Evolutionary conservation across 2,113 vertebrate genomes (phyloP), one percentile per base, ranked within the genome.

Genomic region (Edolisoma coerulescens): DNA sequence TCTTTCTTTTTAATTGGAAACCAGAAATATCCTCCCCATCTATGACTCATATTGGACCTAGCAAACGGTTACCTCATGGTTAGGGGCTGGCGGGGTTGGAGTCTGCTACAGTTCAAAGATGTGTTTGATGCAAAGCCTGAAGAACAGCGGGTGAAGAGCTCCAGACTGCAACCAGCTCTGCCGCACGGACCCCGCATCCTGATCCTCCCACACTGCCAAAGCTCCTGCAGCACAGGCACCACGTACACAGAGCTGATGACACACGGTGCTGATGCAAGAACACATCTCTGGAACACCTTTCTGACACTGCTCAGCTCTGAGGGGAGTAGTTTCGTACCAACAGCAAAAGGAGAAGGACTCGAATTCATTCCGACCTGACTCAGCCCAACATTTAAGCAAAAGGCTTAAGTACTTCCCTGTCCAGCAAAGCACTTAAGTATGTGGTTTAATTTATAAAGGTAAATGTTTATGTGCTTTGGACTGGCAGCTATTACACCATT

Each of bases 11-110:
- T 67, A 92, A 91, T 93, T 86, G 79, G 85, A 90, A 96, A 94
- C 78, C 83, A 95, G 93, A 96, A 93, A 93, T 89, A 96, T 67
- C 76, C 90, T 93, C 68, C 49, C 85, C 68, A 70, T 83, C 91
- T 80, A 79, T 93, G 91, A 94, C 79, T 96, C 85, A 86, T 19
- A 52, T n/a, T 84, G 85, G 90, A 84, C 79, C 90, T 18, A 68
- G 82, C 59, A 81, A 94, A 91, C 9, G 0, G 59, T 96, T 95
- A 90, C 93, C 75, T 97, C 95, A 88, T 75, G 76, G 87, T 8
- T 52, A 63, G 68, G 71, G 75, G 79, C 83, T 95, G 87, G 74
- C 26, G 0, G 91, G 74, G 35, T 2, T 70, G 22, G 67, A 88
- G 68, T 4, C 79, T 81, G 68, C 63, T 63, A 1, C 37, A 45